phyloP scores from a whole-genome alignment of 92 coral and sea anemone species.

The Epizoanthus illoricatus region DNA sequence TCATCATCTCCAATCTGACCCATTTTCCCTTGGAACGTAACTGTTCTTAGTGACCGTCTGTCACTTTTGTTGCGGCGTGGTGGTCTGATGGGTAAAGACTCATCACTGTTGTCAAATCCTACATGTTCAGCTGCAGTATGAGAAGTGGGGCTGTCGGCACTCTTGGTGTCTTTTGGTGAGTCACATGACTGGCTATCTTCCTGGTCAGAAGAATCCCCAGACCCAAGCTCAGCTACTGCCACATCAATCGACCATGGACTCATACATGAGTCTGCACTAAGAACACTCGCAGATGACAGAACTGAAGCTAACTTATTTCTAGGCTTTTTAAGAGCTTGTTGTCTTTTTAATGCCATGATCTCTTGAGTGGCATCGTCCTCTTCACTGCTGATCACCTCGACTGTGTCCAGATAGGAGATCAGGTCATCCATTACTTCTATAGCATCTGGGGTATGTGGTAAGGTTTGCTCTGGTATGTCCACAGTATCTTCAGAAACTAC shows the following conservation, averaged over 20 bases:
- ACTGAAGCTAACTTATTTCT: constrained; percentile 14
- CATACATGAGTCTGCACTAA: constrained; percentile 80
- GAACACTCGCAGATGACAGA: constrained; percentile 55
- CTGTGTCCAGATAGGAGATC: constrained; percentile 72
- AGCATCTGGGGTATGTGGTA: constrained; percentile 59
- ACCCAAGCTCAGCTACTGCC: constrained; percentile 75
- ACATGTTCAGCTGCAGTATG: constrained; percentile 26
- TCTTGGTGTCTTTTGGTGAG: constrained; percentile 39
- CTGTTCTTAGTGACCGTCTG: constrained; percentile 68
- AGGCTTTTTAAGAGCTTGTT: constrained; percentile 2
- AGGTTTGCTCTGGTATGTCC: constrained; percentile 23
- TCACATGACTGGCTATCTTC: constrained; percentile 52
- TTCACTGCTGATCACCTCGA: constrained; percentile 77
- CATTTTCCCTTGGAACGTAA: constrained; percentile 59
- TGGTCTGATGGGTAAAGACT: constrained; percentile 69
- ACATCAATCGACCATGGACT: constrained; percentile 80
- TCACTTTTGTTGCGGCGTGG: constrained; percentile 80
- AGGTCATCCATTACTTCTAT: constrained; percentile 77
- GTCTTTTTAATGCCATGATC: constrained; percentile 7
- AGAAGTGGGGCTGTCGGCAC: constrained; percentile 26
- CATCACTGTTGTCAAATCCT: constrained; percentile 29
- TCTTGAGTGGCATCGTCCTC: constrained; percentile 57
- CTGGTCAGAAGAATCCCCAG: constrained; percentile 82
- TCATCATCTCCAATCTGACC: constrained; percentile 65
- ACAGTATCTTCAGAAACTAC: constrained; percentile 9